Conservation (phyloP, 2,888 invertebrate genomes). For the Tiphia femorata region DNA sequence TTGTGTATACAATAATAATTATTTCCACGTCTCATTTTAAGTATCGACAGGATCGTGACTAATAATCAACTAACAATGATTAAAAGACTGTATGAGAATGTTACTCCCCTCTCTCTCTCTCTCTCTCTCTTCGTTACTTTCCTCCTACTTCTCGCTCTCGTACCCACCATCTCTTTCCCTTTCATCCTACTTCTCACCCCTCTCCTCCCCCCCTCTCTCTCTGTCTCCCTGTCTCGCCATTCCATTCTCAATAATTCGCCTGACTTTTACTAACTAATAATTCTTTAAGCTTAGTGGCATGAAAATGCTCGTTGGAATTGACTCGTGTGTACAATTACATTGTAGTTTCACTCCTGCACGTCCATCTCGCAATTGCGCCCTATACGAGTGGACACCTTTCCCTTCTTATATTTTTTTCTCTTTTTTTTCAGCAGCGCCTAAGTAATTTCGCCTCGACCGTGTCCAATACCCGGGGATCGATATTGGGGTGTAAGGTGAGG, state of each 20-base stretch:
- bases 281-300: constrained; percentile 68
- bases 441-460: no score
- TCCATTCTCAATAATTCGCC: no score
- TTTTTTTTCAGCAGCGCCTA: not conserved
- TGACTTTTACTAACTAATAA: constrained; percentile 58
- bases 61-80: constrained; percentile 65
- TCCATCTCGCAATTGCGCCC: constrained; percentile 28
- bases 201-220: constrained; percentile 17
- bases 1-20: constrained; percentile 52
- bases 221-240: not conserved
- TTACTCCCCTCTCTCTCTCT: constrained; percentile 30
- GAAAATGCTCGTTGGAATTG: constrained; percentile 69
- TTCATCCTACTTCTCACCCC: constrained; percentile 1
- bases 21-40: constrained; percentile 46
- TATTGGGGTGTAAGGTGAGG: no score
- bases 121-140: constrained; percentile 13
- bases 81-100: constrained; percentile 59
- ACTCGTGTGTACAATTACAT: constrained; percentile 64
- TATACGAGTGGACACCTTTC: not conserved
- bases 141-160: constrained; percentile 15
- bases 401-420: not conserved
- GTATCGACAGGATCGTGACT: constrained; percentile 64
- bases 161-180: constrained; percentile 22
- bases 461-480: not conserved
- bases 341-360: constrained; percentile 16